Percentiles rank a stretch among this genome's conserved stretches.
Evolutionary conservation across 2,797 vertebrate genomes (phyloP).

Genomic region (Okamejei kenojei): DNA sequence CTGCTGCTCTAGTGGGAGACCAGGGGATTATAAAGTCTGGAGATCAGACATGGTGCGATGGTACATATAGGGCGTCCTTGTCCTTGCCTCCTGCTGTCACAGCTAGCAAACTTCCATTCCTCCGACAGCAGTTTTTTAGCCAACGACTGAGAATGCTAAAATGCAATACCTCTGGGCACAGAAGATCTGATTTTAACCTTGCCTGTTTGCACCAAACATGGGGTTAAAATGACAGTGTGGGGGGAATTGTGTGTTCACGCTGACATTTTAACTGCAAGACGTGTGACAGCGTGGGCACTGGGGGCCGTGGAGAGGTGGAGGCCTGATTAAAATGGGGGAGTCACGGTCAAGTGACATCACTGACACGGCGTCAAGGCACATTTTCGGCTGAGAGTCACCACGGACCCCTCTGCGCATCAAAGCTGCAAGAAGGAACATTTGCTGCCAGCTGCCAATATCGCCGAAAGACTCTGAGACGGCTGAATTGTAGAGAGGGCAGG

Average conservation of each 20-base stretch:
- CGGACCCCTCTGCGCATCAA: neutral
- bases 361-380: too few species aligned
- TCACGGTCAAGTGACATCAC: conserved; percentile 2
- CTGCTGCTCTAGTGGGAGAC: conserved; percentile 32
- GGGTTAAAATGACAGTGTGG: neutral
- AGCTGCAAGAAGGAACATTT: neutral
- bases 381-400: neutral
- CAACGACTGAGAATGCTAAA: neutral
- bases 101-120: conserved; percentile 11
- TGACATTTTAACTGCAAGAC: neutral
- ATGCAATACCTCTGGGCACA: neutral
- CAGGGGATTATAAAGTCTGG: conserved; percentile 30
- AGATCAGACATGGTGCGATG: conserved; percentile 17
- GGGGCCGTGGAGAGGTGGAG: neutral
- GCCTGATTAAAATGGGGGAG: neutral
- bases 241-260: neutral
- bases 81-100: conserved; percentile 17
- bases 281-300: neutral
- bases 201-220: neutral
- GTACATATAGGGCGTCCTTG: conserved; percentile 21
- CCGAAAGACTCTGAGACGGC: neutral
- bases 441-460: neutral
- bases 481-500: neutral
- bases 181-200: conserved; percentile 25
- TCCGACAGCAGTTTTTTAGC: neutral